Conservation (phyloP, 2,113 vertebrate species). For the Bos taurus region DNA sequence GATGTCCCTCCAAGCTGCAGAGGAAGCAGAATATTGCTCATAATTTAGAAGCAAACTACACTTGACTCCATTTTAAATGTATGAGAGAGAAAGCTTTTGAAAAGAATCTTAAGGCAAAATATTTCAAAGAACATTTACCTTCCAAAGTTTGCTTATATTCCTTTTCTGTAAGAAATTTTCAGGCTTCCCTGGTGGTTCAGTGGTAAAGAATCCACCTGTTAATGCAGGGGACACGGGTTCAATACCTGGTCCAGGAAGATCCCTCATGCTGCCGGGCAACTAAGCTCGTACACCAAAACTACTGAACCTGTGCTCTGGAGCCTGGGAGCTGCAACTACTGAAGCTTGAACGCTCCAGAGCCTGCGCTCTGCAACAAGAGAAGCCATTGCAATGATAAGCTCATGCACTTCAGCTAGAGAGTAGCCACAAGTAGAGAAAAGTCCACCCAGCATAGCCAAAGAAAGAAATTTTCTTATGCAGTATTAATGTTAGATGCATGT, state of each 20-base stretch:
- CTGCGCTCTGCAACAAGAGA: not conserved
- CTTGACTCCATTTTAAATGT: not conserved
- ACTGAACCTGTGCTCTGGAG: not conserved
- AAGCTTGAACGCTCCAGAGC: rapidly evolving
- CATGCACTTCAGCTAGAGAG: not conserved
- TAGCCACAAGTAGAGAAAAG: not conserved
- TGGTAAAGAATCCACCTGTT: not conserved
- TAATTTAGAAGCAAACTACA: not conserved
- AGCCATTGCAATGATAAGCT: not conserved
- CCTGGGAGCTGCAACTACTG: not conserved
- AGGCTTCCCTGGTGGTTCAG: not conserved
- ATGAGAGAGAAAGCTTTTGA: not conserved
- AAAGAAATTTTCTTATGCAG: not conserved
- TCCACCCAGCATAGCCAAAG: not conserved
- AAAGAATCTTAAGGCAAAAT: not conserved
- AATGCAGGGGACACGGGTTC: not conserved
- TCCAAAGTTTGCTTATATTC: not conserved
- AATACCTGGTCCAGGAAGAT: not conserved
- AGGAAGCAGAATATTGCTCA: not conserved
- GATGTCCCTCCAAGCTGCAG: not conserved
- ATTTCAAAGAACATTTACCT: not conserved
- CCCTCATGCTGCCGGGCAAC: not conserved
- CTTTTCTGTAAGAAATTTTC: not conserved
- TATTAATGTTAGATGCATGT: not conserved
- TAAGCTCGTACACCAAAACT: not conserved